A percentile compares a stretch with the other conserved stretches of the same genome.
phyloP scores from a whole-genome alignment of 2,888 invertebrate species.

The Drosophila nr. medialis region DNA sequence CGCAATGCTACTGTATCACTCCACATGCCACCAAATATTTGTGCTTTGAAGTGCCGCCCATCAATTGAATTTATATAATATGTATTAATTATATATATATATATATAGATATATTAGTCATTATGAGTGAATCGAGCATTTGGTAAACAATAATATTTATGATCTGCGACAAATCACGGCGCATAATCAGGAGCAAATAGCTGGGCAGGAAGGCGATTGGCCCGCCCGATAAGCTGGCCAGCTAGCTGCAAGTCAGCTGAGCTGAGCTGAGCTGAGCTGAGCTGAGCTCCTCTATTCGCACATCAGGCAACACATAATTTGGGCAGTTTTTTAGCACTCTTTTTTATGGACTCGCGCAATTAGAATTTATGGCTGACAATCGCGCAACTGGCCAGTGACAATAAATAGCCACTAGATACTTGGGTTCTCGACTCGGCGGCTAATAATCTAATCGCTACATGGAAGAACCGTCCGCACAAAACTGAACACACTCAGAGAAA shows the following conservation, averaged over 20 bases:
- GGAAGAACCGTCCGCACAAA: constrained; percentile 1
- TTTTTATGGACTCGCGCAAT: constrained; percentile 55
- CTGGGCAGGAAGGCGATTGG: constrained; percentile 25
- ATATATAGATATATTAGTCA: constrained; percentile 10
- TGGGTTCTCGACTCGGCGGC: constrained; percentile 26
- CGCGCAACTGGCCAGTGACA: constrained; percentile 55
- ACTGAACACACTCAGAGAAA: constrained; percentile 2
- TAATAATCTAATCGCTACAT: constrained; percentile 58
- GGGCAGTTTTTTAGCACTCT: constrained; percentile 10
- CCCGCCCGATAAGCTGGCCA: not conserved
- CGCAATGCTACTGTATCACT: not conserved
- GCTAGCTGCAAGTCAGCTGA: not conserved
- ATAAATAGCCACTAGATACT: constrained; percentile 70
- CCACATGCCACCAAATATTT: constrained; percentile 3
- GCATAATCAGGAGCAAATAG: constrained; percentile 68
- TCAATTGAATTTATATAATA: not conserved
- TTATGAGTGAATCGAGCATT: constrained; percentile 1
- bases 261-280: not conserved
- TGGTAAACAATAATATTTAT: constrained; percentile 50
- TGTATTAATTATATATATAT: not conserved
- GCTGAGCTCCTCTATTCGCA: not conserved
- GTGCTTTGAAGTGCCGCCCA: not conserved
- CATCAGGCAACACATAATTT: not conserved
- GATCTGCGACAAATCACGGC: constrained; percentile 61
- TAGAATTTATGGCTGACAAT: constrained; percentile 66